Base-by-base conservation (phyloP, 2,797 vertebrate genomes). In the Poeciliopsis infans region DNA sequence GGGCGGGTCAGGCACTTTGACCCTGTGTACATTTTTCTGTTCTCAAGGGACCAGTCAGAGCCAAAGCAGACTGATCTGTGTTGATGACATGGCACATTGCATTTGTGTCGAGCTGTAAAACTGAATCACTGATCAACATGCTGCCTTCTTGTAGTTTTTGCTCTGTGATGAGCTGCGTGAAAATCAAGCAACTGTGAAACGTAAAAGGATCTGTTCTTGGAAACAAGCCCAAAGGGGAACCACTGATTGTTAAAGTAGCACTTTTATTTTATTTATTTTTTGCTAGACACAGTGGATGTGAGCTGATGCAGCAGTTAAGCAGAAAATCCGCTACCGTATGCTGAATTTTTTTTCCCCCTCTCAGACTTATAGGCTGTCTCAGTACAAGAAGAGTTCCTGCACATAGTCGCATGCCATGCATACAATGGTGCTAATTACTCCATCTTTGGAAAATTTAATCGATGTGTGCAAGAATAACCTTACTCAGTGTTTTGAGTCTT, bases 281-380 rank as follows among this genome's bases (percentile, higher is more conserved):
- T 3, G 2, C 55, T 41, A 51, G 46, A 15, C 39, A 41, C 20
- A 8, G 75, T 77, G 23, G 66, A 43, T 18, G 43, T 75, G 72
- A 83, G 91, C 82, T 89, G 88, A 91, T 59, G 49, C 82, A 82
- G 86, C 81, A 79, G 61, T 73, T 18, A 74, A 39, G 31, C 28
- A 25, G 39, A 72, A 72, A 89, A 80, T 47, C 57, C 59, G 78
- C 73, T 68, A 28, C 77, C 61, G 25, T 1, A 25, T 76, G 85
- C 69, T 61, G 79, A 81, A 41, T 80, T 78, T 81, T 68, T 68
- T 39, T 39, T 76, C 79, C 72, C 47, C 39, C 25, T 78, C 55
- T 59, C 86, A 84, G 77, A 79, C 75, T 77, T 57, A 39, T 72
- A 77, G 75, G 49, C 78, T 83, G 25, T 41, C 49, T 18, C 36